Base-by-base conservation (phyloP, 2,113 vertebrate genomes). In the Ptychochromis oligacanthus region DNA sequence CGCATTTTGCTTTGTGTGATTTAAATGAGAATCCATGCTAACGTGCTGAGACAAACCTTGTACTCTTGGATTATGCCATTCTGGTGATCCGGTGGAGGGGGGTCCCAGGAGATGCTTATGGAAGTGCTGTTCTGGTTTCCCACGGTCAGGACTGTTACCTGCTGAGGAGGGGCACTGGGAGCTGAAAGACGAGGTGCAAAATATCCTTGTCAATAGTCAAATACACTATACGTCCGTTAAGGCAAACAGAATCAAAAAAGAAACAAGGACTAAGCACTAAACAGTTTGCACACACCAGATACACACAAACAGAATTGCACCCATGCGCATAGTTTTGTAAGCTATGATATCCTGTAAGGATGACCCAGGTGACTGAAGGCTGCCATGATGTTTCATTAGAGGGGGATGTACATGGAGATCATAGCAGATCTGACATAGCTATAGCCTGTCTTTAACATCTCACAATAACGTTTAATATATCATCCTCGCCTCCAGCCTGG, bases 31-130 rank as follows among this genome's bases (percentile, higher is more conserved):
- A 75, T 80, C 22, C 11, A 43, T 12, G 31, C 15, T 28, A 79
- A 82, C 7, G 31, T 6, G 31, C 40, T 18, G 74, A 17, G 46
- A 82, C 87, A 10, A 91, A 99, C 98, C 98, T 97, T 99, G 88
- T 99, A 99, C 88, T 99, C 98, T 91, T 99, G 98, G 92, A 99
- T 98, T 86, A 99, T 96, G 93, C 98, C 98, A 40, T 99, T 99
- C 93, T 99, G 98, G 91, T 99, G 97, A 91, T 99, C 98, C 2
- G 96, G 93, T 55, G 98, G 97, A 65, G 98, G 98, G 11, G 98
- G 98, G 85, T 99, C 98, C 98, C 98, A 99, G 81, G 98, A 99
- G 93, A 99, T 97, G 94, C 98, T 99, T 86, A 99, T 99, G 75
- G 98, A 99, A 17, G 98, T 99, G 93, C 97, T 99, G 91, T 99